These are phyloP conservation scores for Calephelis virginiensis DNA, from an alignment of 1,140 invertebrate genomes.

Conservation along the genomic window DNA sequence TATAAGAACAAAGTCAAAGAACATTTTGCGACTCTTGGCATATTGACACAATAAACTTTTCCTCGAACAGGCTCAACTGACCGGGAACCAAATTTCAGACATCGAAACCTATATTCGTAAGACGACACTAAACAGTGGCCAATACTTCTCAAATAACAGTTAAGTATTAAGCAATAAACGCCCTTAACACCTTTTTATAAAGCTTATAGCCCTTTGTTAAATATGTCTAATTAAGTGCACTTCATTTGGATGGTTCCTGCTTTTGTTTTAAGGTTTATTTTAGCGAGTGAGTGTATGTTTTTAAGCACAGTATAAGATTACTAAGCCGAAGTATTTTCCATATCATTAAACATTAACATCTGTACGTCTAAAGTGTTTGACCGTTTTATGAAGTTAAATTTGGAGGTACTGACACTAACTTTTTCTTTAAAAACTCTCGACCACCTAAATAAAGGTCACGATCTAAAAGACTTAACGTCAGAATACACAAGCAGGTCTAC, in stretches of 20 bases:
- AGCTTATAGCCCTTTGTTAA: conserved; percentile 33
- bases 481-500: too few relatives aligned
- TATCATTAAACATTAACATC: conserved; percentile 67
- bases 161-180: conserved; percentile 30
- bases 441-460: neutral
- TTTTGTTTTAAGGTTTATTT: conserved; percentile 32
- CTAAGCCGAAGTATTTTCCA: conserved; percentile 66
- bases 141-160: conserved; percentile 47
- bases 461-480: too few relatives aligned
- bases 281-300: conserved; percentile 22
- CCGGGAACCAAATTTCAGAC: conserved; percentile 56
- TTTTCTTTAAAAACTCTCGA: neutral
- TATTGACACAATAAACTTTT: conserved; percentile 39
- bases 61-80: conserved; percentile 50
- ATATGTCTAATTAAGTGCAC: neutral
- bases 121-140: conserved; percentile 69
- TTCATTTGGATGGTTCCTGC: conserved; percentile 33
- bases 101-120: conserved; percentile 61
- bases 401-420: conserved; percentile 19
- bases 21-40: conserved; percentile 22
- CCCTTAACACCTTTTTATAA: conserved; percentile 34
- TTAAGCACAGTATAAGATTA: conserved; percentile 52
- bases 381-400: conserved; percentile 46
- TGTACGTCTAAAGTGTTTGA: conserved; percentile 59
- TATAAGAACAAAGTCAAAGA: conserved; percentile 1